Evolutionary conservation across 2,888 invertebrate species (phyloP).

Genomic region (Oasisia sp.): DNA sequence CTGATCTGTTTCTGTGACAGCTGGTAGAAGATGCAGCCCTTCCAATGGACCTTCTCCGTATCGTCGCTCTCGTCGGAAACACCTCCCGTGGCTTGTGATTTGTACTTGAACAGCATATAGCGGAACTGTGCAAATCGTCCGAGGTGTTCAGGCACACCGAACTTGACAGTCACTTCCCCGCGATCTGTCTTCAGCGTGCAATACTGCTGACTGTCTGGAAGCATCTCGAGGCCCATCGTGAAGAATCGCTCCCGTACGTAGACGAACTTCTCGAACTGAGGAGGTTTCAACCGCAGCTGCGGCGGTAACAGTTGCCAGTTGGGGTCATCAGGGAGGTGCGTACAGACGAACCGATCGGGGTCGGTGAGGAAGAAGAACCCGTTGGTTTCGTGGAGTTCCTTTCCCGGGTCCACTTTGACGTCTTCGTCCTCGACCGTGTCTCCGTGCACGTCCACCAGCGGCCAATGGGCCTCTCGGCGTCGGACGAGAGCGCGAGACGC

Average conservation of each 20-base stretch:
- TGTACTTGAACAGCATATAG: not conserved
- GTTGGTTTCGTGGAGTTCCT: not conserved
- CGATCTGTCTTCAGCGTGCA: not conserved
- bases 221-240: conserved; percentile 43
- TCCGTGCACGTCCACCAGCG: conserved; percentile 54
- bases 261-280: conserved; percentile 54
- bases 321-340: conserved; percentile 59
- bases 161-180: not conserved
- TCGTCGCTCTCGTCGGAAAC: not conserved
- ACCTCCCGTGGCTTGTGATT: not conserved
- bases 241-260: conserved; percentile 61
- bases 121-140: not conserved
- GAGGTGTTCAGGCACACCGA: not conserved
- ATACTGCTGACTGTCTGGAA: not conserved
- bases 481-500: conserved; percentile 60
- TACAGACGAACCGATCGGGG: conserved; percentile 58
- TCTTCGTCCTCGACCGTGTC: conserved; percentile 49
- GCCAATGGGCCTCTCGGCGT: conserved; percentile 55
- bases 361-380: conserved; percentile 58
- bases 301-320: conserved; percentile 58
- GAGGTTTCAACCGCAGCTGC: conserved; percentile 41
- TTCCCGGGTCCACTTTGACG: conserved; percentile 14
- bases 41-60: not conserved
- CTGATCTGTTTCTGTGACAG: conserved; percentile 37
- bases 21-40: not conserved